Percentiles rank a stretch among this genome's conserved stretches.
phyloP scores from a whole-genome alignment of 2,113 vertebrate species.

The Atlantisia rogersi region DNA sequence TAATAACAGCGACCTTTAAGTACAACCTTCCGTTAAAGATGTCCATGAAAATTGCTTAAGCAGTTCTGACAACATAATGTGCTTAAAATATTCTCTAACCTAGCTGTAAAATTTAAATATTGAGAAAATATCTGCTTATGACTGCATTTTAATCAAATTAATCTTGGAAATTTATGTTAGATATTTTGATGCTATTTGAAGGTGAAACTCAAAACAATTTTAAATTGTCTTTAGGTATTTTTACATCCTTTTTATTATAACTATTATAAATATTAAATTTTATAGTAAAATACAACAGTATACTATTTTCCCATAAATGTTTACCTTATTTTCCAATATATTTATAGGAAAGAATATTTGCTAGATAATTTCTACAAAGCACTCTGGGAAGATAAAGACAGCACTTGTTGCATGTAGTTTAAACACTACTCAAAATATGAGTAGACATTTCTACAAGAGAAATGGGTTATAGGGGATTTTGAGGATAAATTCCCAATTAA shows the following conservation, averaged over 20 bases:
- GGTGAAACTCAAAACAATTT: constrained; percentile 6
- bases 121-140: constrained; percentile 4
- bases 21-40: not conserved
- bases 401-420: not conserved
- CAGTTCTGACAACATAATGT: not conserved
- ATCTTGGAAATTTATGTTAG: constrained; percentile 43
- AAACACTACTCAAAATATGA: not conserved
- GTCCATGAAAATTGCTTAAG: not conserved
- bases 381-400: not conserved
- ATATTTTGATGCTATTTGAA: constrained; percentile 10
- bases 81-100: constrained; percentile 18
- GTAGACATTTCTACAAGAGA: not conserved
- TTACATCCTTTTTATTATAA: not conserved
- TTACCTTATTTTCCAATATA: not conserved
- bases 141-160: constrained; percentile 55
- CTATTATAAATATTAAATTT: not conserved
- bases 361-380: not conserved
- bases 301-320: not conserved
- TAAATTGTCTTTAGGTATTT: constrained; percentile 28
- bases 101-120: constrained; percentile 8
- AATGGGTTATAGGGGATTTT: not conserved
- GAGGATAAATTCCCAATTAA: not conserved
- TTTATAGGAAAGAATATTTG: not conserved
- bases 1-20: not conserved
- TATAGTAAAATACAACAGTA: not conserved